Conservation (phyloP, 1,140 invertebrate species). For the Triops cancriformis region DNA sequence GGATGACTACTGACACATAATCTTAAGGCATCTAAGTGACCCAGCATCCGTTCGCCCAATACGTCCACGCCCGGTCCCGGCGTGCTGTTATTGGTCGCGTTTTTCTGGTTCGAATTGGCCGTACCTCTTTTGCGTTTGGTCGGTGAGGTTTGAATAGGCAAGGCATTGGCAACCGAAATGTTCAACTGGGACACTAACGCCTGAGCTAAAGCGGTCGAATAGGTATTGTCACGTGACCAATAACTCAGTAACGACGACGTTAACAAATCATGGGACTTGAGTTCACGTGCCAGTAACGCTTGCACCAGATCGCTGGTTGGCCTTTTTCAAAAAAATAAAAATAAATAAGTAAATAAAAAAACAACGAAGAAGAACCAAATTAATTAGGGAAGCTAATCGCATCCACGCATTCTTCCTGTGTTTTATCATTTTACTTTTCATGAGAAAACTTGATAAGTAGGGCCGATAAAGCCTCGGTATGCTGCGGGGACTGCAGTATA, state of each 20-base stretch:
- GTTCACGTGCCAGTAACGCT: slow-evolving; percentile 68
- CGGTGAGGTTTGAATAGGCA: slow-evolving; percentile 22
- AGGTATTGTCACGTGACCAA: slow-evolving; percentile 33
- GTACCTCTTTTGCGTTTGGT: slow-evolving; percentile 27
- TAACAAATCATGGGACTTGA: slow-evolving; percentile 46
- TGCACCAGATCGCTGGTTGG: slow-evolving; percentile 76
- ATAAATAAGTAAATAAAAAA: background rate
- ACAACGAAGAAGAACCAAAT: background rate
- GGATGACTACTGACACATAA: slow-evolving; percentile 44
- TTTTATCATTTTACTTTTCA: slow-evolving; percentile 57
- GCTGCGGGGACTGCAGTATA: slow-evolving; percentile 73
- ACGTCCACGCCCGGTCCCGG: slow-evolving; percentile 31
- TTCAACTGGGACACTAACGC: slow-evolving; percentile 27
- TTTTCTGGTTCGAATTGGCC: slow-evolving; percentile 18
- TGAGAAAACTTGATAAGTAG: slow-evolving; percentile 82
- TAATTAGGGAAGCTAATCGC: background rate
- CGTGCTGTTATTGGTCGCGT: slow-evolving; percentile 18
- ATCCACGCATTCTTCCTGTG: slow-evolving; percentile 15
- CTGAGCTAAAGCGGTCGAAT: slow-evolving; percentile 28
- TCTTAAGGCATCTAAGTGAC: slow-evolving; percentile 83
- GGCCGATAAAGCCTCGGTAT: slow-evolving; percentile 86
- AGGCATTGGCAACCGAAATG: slow-evolving; percentile 23
- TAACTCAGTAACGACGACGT: slow-evolving; percentile 22
- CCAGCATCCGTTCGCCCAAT: slow-evolving; percentile 69
- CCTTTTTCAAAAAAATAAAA: slow-evolving; percentile 41